Base-by-base conservation (phyloP, 1,140 invertebrate genomes). In the Drosophila pallidifrons region DNA sequence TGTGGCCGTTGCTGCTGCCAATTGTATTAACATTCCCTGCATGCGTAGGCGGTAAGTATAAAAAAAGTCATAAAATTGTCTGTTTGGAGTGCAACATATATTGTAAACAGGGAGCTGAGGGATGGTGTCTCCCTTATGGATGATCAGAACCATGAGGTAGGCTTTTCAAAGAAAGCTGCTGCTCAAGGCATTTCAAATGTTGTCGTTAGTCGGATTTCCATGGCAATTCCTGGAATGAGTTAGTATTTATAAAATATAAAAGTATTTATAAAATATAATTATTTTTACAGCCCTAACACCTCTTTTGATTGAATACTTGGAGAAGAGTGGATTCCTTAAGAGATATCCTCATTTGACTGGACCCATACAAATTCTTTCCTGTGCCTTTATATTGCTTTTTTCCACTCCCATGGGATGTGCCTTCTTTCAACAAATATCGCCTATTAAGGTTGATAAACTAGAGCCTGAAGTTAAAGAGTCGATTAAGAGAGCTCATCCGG, bases 211-310 rank as follows among this genome's bases (percentile, higher is more conserved):
- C 94, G 98, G 77, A 95, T 98, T 49, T 90, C 95, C 7, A 99
- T 99, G 98, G 98, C 97, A 1, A 93, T 96, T 32, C 97, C 97
- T 4, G 96, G 96, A 82, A 98, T 98, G 97, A 94, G 96, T 97
- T 93, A 94, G 94, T 20, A 25, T 41, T n/a, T 1, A 1, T 15
- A 8, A n/a, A 15, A 3, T 15, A 7, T 2, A 6, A 25, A 80
- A 68, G 45, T n/a, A n/a, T n/a, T n/a, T n/a, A n/a, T n/a, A n/a
- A n/a, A n/a, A n/a, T 45, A 51, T 51, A 1, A 6, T 2, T 13
- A 51, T 3, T 25, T 30, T 35, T 16, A 8, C 41, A 96, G 95
- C 95, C 7, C 25, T 96, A 15, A 94, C 95, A 1, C 96, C 96
- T 0, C 64, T 97, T 6, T 74, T 96, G 5, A 96, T 97, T 94